Evolutionary conservation across 1,140 invertebrate genomes (phyloP), one percentile per base, ranked within the genome.

Genomic region (Telenomus remus): DNA sequence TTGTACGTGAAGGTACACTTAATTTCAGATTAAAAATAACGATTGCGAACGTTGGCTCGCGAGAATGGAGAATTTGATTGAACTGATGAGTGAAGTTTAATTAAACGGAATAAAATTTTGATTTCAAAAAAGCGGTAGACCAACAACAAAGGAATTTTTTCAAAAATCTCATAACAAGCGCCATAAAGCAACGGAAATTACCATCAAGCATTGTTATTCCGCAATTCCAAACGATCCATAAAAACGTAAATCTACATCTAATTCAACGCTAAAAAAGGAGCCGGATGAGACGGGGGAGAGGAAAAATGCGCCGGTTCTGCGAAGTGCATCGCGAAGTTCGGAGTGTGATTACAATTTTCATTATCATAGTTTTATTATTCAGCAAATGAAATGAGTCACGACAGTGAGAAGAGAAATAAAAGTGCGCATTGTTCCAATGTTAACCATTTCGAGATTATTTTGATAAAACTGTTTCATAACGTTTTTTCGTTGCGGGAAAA

Each of bases 291-390:
- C 35, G 27, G 7, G n/a, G 49, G 13, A 39, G 46, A 33, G 60
- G 0, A 39, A 34, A 46, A 51, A 54, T 65, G 48, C 49, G 35
- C 63, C 35, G 56, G 46, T 64, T 74, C 63, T 44, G 3, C 50
- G 51, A 50, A 66, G 70, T 74, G 56, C 50, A 69, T 76, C 44
- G 65, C 73, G 35, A 70, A 65, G 48, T 64, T 27, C 51, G 37
- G 49, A 69, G 54, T 65, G 55, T 64, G 65, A 77, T 77, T 77
- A 78, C 70, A 78, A 78, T 74, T 78, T 74, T 69, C 69, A 78
- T 78, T 78, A 78, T 74, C 76, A 70, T 78, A 78, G 69, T 78
- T 78, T 74, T 78, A 74, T 74, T 74, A 78, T 78, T 66, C 76
- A 69, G 66, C 76, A 57, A 74, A 78, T 73, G 76, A 74, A 78